Percentiles rank a stretch among this genome's conserved stretches.
phyloP scores from a whole-genome alignment of 2,797 vertebrate species.

The Chloroceryle amazona region DNA sequence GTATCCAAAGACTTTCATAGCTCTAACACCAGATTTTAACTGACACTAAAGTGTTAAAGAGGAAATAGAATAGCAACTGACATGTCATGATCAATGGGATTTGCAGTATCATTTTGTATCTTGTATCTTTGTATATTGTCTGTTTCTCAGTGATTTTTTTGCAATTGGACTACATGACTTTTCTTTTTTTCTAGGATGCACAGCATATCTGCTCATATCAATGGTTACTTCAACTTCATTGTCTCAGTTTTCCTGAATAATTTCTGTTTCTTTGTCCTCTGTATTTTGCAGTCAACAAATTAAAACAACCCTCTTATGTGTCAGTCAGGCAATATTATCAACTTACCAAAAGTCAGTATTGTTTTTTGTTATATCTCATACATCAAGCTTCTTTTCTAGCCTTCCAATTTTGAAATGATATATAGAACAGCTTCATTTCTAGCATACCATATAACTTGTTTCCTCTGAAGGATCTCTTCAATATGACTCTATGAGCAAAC shows the following conservation, averaged over 20 bases:
- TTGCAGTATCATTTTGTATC: not conserved
- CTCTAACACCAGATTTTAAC: not conserved
- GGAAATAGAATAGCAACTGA: not conserved
- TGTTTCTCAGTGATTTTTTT: not conserved
- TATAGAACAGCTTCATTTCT: not conserved
- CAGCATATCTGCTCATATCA: not conserved
- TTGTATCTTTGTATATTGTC: not conserved
- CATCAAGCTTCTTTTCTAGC: not conserved
- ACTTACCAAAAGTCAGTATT: not conserved
- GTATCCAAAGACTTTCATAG: not conserved
- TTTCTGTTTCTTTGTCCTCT: not conserved
- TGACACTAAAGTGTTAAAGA: not conserved
- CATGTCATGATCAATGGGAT: fast-evolving
- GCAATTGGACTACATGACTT: not conserved
- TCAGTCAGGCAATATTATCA: not conserved
- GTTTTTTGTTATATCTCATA: not conserved
- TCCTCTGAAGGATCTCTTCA: not conserved
- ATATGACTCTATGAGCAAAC: not conserved
- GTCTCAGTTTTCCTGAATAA: not conserved
- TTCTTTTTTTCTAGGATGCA: not conserved
- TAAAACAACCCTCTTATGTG: not conserved
- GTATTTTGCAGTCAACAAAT: not conserved
- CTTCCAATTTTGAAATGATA: not conserved
- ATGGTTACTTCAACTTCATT: not conserved
- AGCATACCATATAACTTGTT: not conserved